Conservation (phyloP, 1,140 invertebrate genomes). For the Streblospio benedicti region DNA sequence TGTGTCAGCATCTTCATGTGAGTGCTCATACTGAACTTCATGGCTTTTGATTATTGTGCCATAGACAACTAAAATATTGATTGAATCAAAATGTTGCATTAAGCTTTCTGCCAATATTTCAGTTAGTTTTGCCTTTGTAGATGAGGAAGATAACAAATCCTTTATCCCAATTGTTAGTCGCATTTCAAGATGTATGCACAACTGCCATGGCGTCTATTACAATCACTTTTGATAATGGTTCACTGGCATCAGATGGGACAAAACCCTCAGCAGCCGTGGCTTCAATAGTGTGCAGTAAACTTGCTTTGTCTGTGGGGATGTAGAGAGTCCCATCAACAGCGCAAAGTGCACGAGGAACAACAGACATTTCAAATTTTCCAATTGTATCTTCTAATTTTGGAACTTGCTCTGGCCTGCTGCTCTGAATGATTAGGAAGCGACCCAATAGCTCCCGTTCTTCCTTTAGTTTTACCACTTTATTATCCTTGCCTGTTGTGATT, state of each 20-base stretch:
- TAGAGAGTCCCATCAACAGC: not conserved
- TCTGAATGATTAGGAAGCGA: not conserved
- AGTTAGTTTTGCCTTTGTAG: no score
- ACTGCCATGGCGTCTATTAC: no score
- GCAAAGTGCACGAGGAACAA: not conserved
- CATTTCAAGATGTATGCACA: no score
- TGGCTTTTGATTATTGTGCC: not conserved
- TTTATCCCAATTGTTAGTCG: no score
- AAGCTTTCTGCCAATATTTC: no score
- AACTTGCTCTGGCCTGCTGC: not conserved
- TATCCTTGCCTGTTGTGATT: not conserved
- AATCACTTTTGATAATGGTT: no score
- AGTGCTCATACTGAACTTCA: slow-evolving; percentile 1
- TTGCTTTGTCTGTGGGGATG: not conserved
- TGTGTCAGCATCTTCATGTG: not conserved
- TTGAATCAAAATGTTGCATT: no score
- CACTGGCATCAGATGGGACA: no score
- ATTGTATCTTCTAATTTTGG: not conserved
- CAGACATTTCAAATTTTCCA: not conserved
- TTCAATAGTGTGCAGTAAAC: not conserved
- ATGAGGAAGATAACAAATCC: no score
- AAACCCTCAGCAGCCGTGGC: no score
- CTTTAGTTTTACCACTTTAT: not conserved
- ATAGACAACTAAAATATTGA: not conserved
- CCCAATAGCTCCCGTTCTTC: slow-evolving; percentile 1